Conservation (phyloP, 2,888 invertebrate species). For the Pyrochroa serraticornis region DNA sequence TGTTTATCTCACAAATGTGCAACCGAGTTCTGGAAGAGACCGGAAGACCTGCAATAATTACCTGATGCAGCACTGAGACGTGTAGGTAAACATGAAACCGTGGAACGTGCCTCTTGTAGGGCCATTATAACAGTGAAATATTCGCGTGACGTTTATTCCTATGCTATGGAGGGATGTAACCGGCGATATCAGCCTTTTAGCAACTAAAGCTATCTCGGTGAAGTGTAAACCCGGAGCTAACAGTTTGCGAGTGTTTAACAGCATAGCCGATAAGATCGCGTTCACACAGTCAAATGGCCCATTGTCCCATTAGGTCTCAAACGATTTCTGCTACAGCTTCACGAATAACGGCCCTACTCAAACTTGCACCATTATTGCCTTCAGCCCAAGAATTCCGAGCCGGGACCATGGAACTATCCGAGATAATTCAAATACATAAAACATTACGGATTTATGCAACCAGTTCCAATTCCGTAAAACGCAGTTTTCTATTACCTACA, state of each 20-base stretch:
- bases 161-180: slow-evolving; percentile 37
- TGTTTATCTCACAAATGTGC: too few species aligned
- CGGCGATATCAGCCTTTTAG: slow-evolving; percentile 47
- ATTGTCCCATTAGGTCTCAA: slow-evolving; percentile 46
- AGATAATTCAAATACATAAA: too few species aligned
- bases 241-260: slow-evolving; percentile 51
- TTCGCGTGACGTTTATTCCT: slow-evolving; percentile 36
- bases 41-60: slow-evolving; percentile 28
- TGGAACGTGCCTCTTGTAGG: slow-evolving; percentile 30
- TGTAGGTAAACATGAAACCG: slow-evolving; percentile 32
- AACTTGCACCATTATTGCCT: too few species aligned
- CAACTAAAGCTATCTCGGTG: slow-evolving; percentile 46
- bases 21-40: slow-evolving; percentile 24
- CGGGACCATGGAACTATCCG: too few species aligned
- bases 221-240: slow-evolving; percentile 51
- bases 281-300: slow-evolving; percentile 46
- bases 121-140: slow-evolving; percentile 35
- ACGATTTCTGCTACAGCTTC: slow-evolving; percentile 16
- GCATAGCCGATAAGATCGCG: slow-evolving; percentile 49
- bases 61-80: slow-evolving; percentile 23
- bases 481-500: too few species aligned
- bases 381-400: too few species aligned
- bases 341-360: slow-evolving; percentile 6
- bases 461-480: too few species aligned
- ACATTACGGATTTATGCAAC: too few species aligned